Evolutionary conservation across 2,888 invertebrate genomes (phyloP).

Genomic region (Tanypteryx hageni): DNA sequence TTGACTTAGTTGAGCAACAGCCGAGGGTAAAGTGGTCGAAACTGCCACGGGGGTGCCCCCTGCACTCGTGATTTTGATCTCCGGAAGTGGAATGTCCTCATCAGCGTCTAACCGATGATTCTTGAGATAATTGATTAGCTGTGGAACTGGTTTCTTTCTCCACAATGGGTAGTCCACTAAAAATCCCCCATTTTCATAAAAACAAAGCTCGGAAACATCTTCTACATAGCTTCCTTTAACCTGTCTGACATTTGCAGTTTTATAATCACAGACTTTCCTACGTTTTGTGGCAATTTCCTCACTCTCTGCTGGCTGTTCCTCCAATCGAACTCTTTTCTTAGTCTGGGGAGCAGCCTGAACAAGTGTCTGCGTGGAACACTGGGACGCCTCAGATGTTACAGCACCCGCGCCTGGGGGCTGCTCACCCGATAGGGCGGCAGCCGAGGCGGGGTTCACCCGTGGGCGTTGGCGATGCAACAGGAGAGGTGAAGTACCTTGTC

Average conservation of each 20-base stretch:
- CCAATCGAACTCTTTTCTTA: conserved; percentile 74
- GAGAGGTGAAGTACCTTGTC: conserved; percentile 50
- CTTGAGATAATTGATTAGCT: conserved; percentile 85
- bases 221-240: conserved; percentile 81
- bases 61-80: conserved; percentile 80
- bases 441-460: conserved; percentile 66
- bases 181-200: conserved; percentile 90
- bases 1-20: conserved; percentile 80
- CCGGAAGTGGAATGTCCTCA: conserved; percentile 77
- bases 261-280: conserved; percentile 84
- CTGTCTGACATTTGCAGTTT: conserved; percentile 79
- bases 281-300: conserved; percentile 79
- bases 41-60: conserved; percentile 80
- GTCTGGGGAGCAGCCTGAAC: conserved; percentile 76
- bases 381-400: conserved; percentile 68
- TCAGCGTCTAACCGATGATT: conserved; percentile 83
- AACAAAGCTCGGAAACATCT: conserved; percentile 90
- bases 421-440: conserved; percentile 71
- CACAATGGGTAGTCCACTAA: conserved; percentile 92
- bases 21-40: conserved; percentile 79
- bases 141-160: conserved; percentile 87
- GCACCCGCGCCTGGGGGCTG: conserved; percentile 67
- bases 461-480: conserved; percentile 52
- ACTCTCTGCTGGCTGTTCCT: conserved; percentile 72
- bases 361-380: conserved; percentile 71